Evolutionary conservation across 2,113 vertebrate species (phyloP), one percentile per base, ranked within the genome.

Genomic region (Clupea harengus): DNA sequence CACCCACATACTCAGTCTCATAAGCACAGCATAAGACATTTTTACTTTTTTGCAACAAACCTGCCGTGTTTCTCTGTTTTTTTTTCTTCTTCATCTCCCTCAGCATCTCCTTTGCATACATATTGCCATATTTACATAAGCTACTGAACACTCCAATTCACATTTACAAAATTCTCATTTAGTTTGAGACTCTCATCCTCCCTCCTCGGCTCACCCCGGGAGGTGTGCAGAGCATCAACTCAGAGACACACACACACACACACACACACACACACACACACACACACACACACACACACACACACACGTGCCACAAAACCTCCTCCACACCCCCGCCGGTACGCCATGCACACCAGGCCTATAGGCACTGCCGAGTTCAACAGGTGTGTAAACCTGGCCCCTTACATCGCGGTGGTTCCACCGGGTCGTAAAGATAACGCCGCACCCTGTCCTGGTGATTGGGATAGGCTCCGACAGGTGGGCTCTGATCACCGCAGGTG

Each of bases 81-180:
- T n/a, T 6, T n/a, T 22, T 15, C 50, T 9, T 28, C 39, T 39
- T 60, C 45, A 39, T 45, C 50, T 83, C 17, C 45, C 28, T 82
- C n/a, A 54, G 72, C 82, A 64, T 81, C 39, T 82, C 45, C 3
- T 0, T 50, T 45, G 67, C 81, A 45, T 60, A 82, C 83, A 72
- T 82, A 82, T 85, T 45, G 2, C 11, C 45, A 44, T 60, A 81
- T 87, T 87, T 83, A 82, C 83, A 87, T 50, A 87, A 85, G 83
- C 81, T 78, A 57, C 49, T 82, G n/a, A 28, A 84, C 67, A 72
- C 67, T 81, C 47, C 46, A 45, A 84, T 85, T 87, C 78, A 78
- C 86, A 87, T 87, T 82, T 57, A 84, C 64, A 32, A 32, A 50
- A 87, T 85, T 88, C 84, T 85, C 72, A 81, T 49, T 81, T 80